Base-by-base conservation (phyloP, 2,888 invertebrate genomes). In the Synanthedon tipuliformis region DNA sequence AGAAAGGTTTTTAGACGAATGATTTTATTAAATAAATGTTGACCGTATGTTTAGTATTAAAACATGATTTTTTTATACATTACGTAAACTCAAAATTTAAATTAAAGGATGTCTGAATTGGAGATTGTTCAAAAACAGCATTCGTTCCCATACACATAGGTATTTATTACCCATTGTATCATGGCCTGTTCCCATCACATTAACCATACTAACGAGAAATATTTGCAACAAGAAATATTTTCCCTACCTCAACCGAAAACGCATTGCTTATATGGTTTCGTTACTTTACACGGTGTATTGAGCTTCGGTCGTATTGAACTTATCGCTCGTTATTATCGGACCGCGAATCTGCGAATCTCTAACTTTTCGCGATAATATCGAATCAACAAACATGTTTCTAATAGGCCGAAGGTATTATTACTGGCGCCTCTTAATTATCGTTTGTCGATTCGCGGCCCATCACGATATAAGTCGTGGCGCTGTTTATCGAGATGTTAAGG, bases 141-240 rank as follows among this genome's bases (percentile, higher is more conserved):
- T 68, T 63, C 69, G 65, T 73, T 74, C 61, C 68, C 65, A 68
- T 69, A 66, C 62, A 65, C 55, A 69, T 81, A 78, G 77, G 75
- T 80, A 80, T 80, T 78, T 81, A 73, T 75, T 77, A 75, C 75
- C 76, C 75, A 75, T 72, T 66, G 63, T 70, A 69, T 81, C 83
- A 83, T 80, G 73, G 81, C 85, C 84, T 83, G 66, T 79, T 84
- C 83, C 83, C 71, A 73, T 77, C 70, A 75, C 75, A 71, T 75
- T 68, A 69, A 70, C 64, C 71, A 61, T 62, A 68, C 59, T 54
- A 59, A 57, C 4, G 53, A 56, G 5, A 53, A 56, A 50, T 16
- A 53, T 53, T 52, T 55, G 54, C n/a, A 53, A 51, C 50, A 62
- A 68, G 66, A 62, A 57, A 57, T 34, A 10, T 16, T 10, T 64